Evolutionary conservation across 2,888 invertebrate genomes (phyloP), one percentile per base, ranked within the genome.

Genomic region (Autographa gamma): DNA sequence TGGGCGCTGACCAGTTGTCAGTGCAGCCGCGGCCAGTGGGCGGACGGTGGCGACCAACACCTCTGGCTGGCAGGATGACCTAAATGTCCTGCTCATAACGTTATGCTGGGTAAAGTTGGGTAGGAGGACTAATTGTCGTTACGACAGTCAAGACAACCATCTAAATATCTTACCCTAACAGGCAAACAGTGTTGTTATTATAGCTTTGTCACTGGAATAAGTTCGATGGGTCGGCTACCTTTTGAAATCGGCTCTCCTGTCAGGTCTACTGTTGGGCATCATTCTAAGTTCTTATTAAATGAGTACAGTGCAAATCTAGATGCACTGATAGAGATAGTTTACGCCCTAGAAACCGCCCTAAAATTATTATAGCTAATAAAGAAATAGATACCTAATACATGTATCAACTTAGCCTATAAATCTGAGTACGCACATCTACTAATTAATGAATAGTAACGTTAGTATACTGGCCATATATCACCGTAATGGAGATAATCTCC

Each of bases 1-100:
- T 25, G 58, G 41, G 52, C 38, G 41, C 56, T 41, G 61, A 66
- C 75, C 31, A 54, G 63, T 38, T 67, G 66, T 67, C 78, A 66
- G 5, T 48, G 71, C 38, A 38, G 13, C 13, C 31, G 60, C 63
- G 7, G 19, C 9, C 52, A 48, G 75, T 77, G 65, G 58, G 77
- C 38, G 77, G 18, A 31, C 34, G 18, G 25, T 11, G 25, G 7
- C 54, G 7, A 52, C 18, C 54, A 16, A 19, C 54, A 56, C 54
- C 54, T n/a, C 48, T 0, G n/a, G 48, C 0, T 11, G 2, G 0
- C 2, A 38, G 8, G 38, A 38, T 38, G 38, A 38, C 38, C 9
- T 38, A n/a, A n/a, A 48, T 48, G 6, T 48, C 48, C n/a, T 48
- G n/a, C 0, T 48, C 48, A 48, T n/a, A 48, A 48, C 48, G 38